phyloP scores from a whole-genome alignment of 2,113 vertebrate genomes.

The Apistogramma diplotaenia region DNA sequence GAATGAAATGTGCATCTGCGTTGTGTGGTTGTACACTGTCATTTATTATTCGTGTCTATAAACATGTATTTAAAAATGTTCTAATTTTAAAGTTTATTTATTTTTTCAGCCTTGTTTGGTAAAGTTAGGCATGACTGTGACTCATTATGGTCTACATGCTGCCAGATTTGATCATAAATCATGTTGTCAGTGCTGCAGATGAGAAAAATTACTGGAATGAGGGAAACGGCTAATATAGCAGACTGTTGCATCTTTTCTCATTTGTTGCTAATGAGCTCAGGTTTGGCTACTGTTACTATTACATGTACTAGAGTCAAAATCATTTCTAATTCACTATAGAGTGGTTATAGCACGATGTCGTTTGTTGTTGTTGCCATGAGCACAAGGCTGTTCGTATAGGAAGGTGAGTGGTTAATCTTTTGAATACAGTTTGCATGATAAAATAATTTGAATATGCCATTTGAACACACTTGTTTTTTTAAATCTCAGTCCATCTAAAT shows the following conservation, averaged over 20 bases:
- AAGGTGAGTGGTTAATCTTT: background rate
- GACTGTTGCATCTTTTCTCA: background rate
- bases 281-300: background rate
- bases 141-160: background rate
- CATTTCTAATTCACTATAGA: background rate
- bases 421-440: background rate
- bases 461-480: background rate
- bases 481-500: background rate
- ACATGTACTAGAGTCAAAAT: background rate
- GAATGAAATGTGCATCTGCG: background rate
- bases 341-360: background rate
- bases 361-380: background rate
- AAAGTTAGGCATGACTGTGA: background rate
- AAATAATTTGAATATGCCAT: background rate
- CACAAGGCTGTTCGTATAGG: background rate
- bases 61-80: background rate
- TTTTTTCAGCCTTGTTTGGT: background rate
- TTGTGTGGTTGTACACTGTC: background rate
- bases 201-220: background rate
- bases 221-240: background rate
- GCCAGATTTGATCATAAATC: background rate
- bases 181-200: background rate
- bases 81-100: background rate
- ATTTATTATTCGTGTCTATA: background rate
- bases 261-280: background rate